A percentile compares a stretch with the other conserved stretches of the same genome.
Conservation (phyloP, 2,797 vertebrate genomes). For the Trachurus trachurus region DNA sequence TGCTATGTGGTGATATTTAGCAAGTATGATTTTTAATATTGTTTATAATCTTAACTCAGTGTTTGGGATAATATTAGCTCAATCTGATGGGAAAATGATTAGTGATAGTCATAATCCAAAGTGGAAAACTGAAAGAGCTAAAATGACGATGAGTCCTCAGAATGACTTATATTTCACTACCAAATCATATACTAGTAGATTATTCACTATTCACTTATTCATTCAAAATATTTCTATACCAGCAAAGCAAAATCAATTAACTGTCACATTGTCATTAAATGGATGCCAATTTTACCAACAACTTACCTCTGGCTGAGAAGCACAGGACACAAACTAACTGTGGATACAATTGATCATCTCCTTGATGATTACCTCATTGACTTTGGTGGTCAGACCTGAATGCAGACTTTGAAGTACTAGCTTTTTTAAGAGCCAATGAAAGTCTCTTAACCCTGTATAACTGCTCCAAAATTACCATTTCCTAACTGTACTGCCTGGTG, state of each 20-base stretch:
- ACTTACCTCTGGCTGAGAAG: slow-evolving; percentile 16
- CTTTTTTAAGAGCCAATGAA: slow-evolving; percentile 24
- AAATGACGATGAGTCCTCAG: not conserved
- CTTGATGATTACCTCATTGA: slow-evolving; percentile 12
- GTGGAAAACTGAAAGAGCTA: not conserved
- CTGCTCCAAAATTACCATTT: slow-evolving; percentile 10
- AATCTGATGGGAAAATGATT: not conserved
- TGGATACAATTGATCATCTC: slow-evolving; percentile 32
- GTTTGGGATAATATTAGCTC: not conserved
- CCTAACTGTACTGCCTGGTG: slow-evolving; percentile 15
- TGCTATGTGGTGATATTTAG: not conserved
- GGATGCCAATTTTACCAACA: slow-evolving; percentile 32
- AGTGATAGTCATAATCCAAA: not conserved
- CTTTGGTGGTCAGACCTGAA: slow-evolving; percentile 15
- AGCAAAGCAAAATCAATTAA: slow-evolving; percentile 41
- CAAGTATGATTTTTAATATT: no score
- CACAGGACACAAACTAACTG: slow-evolving; percentile 41
- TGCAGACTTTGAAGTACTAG: slow-evolving; percentile 27
- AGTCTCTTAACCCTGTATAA: slow-evolving; percentile 11
- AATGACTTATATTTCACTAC: not conserved
- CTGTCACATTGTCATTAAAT: slow-evolving; percentile 16
- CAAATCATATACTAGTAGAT: not conserved
- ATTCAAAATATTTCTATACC: slow-evolving; percentile 9
- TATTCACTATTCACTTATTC: not conserved
- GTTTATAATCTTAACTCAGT: not conserved